phyloP scores from a whole-genome alignment of 2,113 vertebrate genomes.

The Nycticryphes semicollaris region DNA sequence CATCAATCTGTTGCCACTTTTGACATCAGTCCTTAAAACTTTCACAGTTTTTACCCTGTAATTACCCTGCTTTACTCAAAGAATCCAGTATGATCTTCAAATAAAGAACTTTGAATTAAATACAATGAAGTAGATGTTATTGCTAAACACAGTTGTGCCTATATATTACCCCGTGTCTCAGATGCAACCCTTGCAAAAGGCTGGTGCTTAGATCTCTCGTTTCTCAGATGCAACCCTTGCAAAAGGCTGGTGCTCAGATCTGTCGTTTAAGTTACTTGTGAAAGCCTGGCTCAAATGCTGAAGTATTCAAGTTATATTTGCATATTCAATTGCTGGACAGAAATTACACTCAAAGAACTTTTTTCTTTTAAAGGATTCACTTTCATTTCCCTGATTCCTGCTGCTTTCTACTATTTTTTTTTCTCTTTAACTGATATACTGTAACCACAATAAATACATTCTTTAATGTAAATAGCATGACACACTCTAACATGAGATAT shows the following conservation, averaged over 20 bases:
- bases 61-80: background rate
- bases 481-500: background rate
- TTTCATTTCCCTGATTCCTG: background rate
- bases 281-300: background rate
- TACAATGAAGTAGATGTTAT: background rate
- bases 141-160: background rate
- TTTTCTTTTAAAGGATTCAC: background rate
- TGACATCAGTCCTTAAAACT: background rate
- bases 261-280: background rate
- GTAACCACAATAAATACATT: background rate
- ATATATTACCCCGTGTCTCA: background rate
- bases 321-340: background rate
- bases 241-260: background rate
- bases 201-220: background rate
- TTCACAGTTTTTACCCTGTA: background rate
- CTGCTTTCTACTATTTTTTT: background rate
- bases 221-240: background rate
- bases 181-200: background rate
- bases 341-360: background rate
- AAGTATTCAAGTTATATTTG: background rate
- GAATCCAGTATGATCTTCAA: background rate
- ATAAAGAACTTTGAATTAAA: background rate
- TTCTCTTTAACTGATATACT: background rate
- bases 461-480: background rate
- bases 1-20: background rate